Base-by-base conservation (phyloP, 2,113 vertebrate genomes). In the Notarius lentiginosus region DNA sequence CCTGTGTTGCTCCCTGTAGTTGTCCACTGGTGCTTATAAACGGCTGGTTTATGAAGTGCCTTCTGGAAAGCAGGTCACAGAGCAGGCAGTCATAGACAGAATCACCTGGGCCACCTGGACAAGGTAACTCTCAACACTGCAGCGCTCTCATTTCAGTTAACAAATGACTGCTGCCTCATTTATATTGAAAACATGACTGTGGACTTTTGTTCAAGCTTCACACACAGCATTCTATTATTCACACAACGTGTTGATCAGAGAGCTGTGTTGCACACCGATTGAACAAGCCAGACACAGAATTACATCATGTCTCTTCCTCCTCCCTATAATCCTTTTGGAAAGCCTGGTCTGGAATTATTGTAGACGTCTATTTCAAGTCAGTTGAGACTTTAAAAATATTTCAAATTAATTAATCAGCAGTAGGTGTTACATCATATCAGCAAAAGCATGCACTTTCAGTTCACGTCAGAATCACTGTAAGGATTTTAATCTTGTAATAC, bases 21-120 rank as follows among this genome's bases (percentile, higher is more conserved):
- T 99, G 87, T 99, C 98, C 89, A 99, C 97, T 82, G 98, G 98
- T 89, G 96, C 97, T 92, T 99, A 99, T 90, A 98, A 99, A 91
- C 96, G 98, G 60, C 96, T 97, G 22, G 96, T 99, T 88, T 99
- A 98, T 86, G 98, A 99, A 96, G 98, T 99, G 95, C 98, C 98
- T 93, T 99, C 96, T 90, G 98, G 98, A 94, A 99, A 97, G 92
- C 97, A 96, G 90, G 96, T 99, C 88, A 91, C 94, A 87, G 98
- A 99, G 85, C 97, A 97, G 92, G 87, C 96, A 84, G 93, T 96
- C 81, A 96, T 99, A 86, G 97, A 99, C 94, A 96, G 96, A 92
- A 99, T 99, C 88, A 99, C 98, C 0, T 99, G 98, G 98, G 97
- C 98, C 84, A 97, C 96, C 4, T 99, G 98, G 98, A 99, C 98